These are phyloP conservation scores for Plagiodera versicolora DNA, from an alignment of 2,888 invertebrate species.

Conservation along the genomic window DNA sequence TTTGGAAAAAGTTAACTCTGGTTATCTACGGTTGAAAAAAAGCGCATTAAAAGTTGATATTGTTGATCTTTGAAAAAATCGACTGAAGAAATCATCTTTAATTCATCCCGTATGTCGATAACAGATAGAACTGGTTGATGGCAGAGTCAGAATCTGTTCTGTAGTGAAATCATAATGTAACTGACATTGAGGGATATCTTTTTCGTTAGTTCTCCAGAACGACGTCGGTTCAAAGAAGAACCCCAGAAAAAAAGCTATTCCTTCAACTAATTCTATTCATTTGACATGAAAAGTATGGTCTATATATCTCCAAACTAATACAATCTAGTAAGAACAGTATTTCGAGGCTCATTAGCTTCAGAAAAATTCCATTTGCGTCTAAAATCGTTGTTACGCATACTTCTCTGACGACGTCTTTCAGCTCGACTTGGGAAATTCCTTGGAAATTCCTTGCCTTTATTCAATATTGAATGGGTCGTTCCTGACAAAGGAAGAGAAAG, in stretches of 20 bases:
- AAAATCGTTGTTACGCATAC: constrained; percentile 38
- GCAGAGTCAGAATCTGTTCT: no score
- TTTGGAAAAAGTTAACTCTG: no score
- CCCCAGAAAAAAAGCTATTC: constrained; percentile 13
- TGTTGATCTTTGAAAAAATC: no score
- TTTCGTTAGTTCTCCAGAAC: no score
- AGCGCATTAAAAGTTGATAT: no score
- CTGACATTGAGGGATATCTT: no score
- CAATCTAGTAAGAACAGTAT: constrained; percentile 36
- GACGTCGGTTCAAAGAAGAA: no score
- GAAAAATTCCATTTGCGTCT: constrained; percentile 33
- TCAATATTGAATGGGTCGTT: constrained; percentile 36
- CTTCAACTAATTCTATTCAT: constrained; percentile 16
- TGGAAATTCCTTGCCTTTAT: constrained; percentile 36
- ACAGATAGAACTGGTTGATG: no score
- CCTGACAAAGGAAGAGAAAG: constrained; percentile 35
- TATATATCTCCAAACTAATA: constrained; percentile 23
- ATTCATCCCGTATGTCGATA: no score
- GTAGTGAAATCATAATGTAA: no score
- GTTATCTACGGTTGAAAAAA: no score
- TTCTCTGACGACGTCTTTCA: constrained; percentile 36
- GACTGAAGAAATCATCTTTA: no score
- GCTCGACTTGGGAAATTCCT: constrained; percentile 35
- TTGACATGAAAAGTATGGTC: constrained; percentile 18
- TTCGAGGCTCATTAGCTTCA: constrained; percentile 40